Evolutionary conservation across 2,888 invertebrate species (phyloP).

Genomic region (Cloeon dipterum): DNA sequence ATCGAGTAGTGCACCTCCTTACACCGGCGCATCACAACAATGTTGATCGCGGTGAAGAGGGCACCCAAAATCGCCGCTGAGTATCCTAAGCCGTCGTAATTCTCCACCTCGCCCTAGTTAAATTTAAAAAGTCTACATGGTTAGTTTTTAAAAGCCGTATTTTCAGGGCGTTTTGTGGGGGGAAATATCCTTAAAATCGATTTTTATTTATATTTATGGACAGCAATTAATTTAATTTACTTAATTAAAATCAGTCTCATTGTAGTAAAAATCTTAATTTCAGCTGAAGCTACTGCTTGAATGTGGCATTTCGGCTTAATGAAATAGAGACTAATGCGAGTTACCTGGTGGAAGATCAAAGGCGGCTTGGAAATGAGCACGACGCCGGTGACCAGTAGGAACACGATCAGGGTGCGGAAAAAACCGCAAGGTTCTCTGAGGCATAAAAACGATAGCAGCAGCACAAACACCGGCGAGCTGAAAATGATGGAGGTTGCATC

Average conservation of each 20-base stretch:
- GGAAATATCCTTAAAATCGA: no score
- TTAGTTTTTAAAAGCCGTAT: no score
- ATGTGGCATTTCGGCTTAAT: no score
- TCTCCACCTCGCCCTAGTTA: no score
- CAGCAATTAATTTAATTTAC: no score
- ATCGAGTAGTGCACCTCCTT: constrained; percentile 21
- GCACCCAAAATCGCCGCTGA: constrained; percentile 20
- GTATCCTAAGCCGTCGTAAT: constrained; percentile 20
- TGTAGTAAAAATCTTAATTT: no score
- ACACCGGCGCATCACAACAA: constrained; percentile 23
- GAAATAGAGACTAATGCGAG: no score
- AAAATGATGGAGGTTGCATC: constrained; percentile 26
- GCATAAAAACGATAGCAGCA: constrained; percentile 20
- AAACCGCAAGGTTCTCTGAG: constrained; percentile 23
- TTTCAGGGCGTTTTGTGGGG: no score
- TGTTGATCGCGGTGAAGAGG: constrained; percentile 21
- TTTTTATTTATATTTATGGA: no score
- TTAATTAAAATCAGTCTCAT: no score
- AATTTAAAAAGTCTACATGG: no score
- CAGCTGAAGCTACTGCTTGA: no score
- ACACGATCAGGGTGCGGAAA: constrained; percentile 19
- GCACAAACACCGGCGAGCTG: constrained; percentile 23
- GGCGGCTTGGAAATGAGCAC: constrained; percentile 21
- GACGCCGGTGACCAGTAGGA: constrained; percentile 19
- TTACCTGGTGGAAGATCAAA: constrained; percentile 18